phyloP scores from a whole-genome alignment of 2,888 invertebrate genomes.

The Parasteatoda lunata region DNA sequence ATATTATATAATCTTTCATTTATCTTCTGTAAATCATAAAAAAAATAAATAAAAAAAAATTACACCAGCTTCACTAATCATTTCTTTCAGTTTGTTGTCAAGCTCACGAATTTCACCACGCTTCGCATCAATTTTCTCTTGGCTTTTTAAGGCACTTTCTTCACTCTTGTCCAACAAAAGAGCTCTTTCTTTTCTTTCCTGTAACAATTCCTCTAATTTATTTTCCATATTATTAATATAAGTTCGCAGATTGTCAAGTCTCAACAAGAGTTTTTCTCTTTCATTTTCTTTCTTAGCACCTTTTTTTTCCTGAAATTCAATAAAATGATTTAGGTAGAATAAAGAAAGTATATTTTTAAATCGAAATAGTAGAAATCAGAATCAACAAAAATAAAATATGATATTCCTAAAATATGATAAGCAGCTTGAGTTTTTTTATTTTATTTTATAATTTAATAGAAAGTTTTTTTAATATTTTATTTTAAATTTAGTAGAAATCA shows the following conservation, averaged over 20 bases:
- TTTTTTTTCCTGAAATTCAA: conserved; percentile 26
- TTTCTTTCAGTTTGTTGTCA: conserved; percentile 41
- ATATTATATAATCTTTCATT: no score
- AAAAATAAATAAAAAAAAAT: neutral
- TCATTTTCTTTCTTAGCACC: conserved; percentile 55
- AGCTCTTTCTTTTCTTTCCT: conserved; percentile 36
- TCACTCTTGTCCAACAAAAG: conserved; percentile 36
- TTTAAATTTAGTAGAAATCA: no score
- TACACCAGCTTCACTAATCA: conserved; percentile 51
- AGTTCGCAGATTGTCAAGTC: conserved; percentile 24
- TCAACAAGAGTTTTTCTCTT: conserved; percentile 39
- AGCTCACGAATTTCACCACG: conserved; percentile 17
- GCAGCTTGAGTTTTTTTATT: no score
- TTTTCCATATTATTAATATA: conserved; percentile 29
- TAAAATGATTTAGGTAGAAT: neutral
- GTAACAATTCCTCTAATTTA: conserved; percentile 11
- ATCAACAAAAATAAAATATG: neutral
- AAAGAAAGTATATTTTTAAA: neutral
- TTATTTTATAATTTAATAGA: no score
- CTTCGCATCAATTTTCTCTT: conserved; percentile 39
- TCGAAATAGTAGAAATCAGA: neutral
- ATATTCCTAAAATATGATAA: no score
- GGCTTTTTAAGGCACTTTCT: conserved; percentile 25
- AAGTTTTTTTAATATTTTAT: no score
- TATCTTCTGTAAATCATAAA: no score